Evolutionary conservation across 2,888 invertebrate species (phyloP), one percentile per base, ranked within the genome.

Genomic region (Eudasyphora cyanicolor): DNA sequence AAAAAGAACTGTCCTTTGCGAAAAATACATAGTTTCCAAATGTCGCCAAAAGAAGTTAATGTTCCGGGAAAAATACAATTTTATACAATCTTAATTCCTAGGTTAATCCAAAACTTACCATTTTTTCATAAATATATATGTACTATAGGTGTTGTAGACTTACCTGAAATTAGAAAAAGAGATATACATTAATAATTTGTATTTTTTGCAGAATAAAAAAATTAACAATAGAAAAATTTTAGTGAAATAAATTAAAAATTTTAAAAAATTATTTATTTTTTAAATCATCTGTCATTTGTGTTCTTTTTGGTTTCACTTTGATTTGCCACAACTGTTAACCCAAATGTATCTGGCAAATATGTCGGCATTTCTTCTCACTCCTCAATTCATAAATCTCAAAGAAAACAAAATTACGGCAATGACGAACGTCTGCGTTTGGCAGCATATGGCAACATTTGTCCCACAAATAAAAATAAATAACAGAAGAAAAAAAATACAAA

Each of bases 361-460:
- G 32, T 32, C 8, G 4, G 32, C 32, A 32, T 82, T n/a, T 82
- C 49, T 35, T 82, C 57, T 27, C n/a, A n/a, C n/a, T n/a, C n/a
- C n/a, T 78, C 70, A 70, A 78, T 29, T 54, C 78, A 62, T 82
- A 82, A 77, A 78, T 82, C 67, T 51, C 29, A 27, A 38, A 64
- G 35, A 60, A 74, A 49, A 19, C 17, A 64, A 42, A 21, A 67
- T 8, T 6, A 38, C 42, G 35, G 21, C 21, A 67, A 67, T 19
- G 19, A 42, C 67, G 35, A 38, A 38, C 7, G 14, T 21, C 21
- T 21, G 7, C 4, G 70, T 70, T 80, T 54, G n/a, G 75, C 81
- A 84, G 75, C 81, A 81, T 60, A 71, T 84, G 84, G 75, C 75
- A 78, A 60, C 84, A 84, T 78, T 77, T 84, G 84, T 80, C 80